phyloP scores from a whole-genome alignment of 2,888 invertebrate species.

The Eupithecia subumbrata region DNA sequence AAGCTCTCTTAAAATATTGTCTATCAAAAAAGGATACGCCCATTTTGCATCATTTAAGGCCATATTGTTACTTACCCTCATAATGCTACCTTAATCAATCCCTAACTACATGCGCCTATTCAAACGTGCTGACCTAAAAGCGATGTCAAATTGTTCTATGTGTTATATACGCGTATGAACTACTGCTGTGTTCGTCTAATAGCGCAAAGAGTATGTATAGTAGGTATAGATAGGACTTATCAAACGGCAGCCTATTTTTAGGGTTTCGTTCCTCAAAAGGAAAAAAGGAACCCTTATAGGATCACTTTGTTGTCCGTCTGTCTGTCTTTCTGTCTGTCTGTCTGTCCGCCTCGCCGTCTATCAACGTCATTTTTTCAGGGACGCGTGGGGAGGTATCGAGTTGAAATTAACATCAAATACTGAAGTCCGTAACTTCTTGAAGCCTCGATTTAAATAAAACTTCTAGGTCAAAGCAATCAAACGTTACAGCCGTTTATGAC shows the following conservation, averaged over 20 bases:
- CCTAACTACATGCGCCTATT: slow-evolving; percentile 27
- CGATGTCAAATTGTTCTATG: slow-evolving; percentile 35
- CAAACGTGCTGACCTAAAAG: slow-evolving; percentile 40
- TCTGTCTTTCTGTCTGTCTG: no score
- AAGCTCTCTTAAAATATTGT: neutral
- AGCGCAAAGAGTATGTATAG: slow-evolving; percentile 22
- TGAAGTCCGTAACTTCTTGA: no score
- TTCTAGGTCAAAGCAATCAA: no score
- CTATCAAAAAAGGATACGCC: neutral
- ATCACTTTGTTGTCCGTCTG: no score
- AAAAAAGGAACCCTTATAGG: no score
- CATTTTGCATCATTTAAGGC: neutral
- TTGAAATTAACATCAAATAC: no score
- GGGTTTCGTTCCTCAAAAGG: no score
- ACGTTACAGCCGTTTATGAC: no score
- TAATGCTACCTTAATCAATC: neutral
- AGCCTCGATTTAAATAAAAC: no score
- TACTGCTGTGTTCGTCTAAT: slow-evolving; percentile 29
- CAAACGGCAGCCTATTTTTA: neutral
- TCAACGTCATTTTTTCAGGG: no score
- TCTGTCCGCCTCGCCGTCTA: no score
- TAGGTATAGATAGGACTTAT: neutral
- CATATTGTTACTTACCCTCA: neutral
- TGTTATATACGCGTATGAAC: neutral
- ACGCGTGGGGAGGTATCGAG: no score